phyloP scores from a whole-genome alignment of 92 coral and sea anemone genomes.

The Parazoanthus swiftii region DNA sequence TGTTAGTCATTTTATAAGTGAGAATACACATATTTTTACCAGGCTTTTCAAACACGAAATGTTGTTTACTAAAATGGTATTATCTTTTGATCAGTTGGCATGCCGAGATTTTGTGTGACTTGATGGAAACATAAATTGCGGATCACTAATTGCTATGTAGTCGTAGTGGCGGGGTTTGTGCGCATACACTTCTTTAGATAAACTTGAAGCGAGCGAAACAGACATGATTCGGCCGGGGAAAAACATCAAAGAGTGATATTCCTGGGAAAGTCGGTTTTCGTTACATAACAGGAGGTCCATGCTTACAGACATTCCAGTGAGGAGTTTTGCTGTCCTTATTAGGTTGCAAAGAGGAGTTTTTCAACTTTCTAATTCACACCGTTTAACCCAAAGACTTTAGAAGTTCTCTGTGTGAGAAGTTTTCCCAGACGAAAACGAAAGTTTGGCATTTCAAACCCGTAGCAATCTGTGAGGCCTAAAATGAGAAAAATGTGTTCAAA shows the following conservation, averaged over 20 bases:
- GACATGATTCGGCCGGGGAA: not conserved
- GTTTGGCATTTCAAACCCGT: not conserved
- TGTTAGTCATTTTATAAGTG: not conserved
- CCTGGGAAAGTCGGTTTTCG: not conserved
- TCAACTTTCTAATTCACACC: too few species aligned
- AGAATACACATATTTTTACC: not conserved
- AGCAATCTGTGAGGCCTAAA: not conserved
- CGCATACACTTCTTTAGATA: not conserved
- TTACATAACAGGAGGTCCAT: not conserved
- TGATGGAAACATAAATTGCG: not conserved
- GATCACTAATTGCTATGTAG: not conserved
- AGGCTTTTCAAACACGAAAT: not conserved
- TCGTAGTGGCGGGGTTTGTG: not conserved
- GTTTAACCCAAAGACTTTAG: too few species aligned
- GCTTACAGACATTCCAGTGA: conserved; percentile 7
- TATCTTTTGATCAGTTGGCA: not conserved
- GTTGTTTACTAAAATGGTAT: not conserved
- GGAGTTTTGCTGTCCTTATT: not conserved
- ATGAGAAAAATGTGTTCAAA: not conserved
- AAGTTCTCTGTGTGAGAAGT: not conserved
- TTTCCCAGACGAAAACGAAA: conserved; percentile 9
- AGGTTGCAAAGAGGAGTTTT: not conserved
- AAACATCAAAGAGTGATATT: not conserved
- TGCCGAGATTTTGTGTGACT: not conserved
- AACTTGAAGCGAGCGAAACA: not conserved